These are phyloP conservation scores for Plodia interpunctella DNA, from an alignment of 1,140 invertebrate genomes.

Conservation along the genomic window DNA sequence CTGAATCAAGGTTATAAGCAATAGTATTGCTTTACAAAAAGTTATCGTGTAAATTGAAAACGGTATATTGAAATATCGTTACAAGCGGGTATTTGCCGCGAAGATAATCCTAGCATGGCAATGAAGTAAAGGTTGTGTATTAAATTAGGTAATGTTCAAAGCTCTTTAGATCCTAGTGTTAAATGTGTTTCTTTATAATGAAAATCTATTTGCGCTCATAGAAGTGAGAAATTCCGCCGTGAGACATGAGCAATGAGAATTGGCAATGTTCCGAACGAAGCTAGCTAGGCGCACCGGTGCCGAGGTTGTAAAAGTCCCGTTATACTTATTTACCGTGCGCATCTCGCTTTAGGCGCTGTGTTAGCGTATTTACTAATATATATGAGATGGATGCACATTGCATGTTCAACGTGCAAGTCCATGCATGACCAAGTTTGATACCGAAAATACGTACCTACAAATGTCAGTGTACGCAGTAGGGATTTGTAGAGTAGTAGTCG, in stretches of 20 bases:
- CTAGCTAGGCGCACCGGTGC: conserved; percentile 51
- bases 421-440: neutral
- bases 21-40: conserved; percentile 17
- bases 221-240: conserved; percentile 70
- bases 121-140: conserved; percentile 28
- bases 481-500: too few species aligned
- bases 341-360: conserved; percentile 61
- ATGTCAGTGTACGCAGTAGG: too few species aligned
- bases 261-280: conserved; percentile 65
- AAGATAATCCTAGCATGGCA: conserved; percentile 19
- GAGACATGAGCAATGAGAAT: conserved; percentile 69
- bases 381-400: conserved; percentile 24
- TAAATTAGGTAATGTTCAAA: conserved; percentile 10
- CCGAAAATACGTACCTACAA: too few species aligned
- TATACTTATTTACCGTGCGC: conserved; percentile 72
- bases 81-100: conserved; percentile 1
- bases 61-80: conserved; percentile 17
- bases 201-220: conserved; percentile 53
- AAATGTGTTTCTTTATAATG: conserved; percentile 13
- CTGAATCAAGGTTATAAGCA: conserved; percentile 21
- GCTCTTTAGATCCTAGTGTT: conserved; percentile 8
- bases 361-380: conserved; percentile 51
- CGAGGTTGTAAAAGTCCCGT: conserved; percentile 70
- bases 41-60: conserved; percentile 9
- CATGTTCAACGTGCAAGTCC: conserved; percentile 13